Base-by-base conservation (phyloP, 2,888 invertebrate species). In the Brachyptera putata region DNA sequence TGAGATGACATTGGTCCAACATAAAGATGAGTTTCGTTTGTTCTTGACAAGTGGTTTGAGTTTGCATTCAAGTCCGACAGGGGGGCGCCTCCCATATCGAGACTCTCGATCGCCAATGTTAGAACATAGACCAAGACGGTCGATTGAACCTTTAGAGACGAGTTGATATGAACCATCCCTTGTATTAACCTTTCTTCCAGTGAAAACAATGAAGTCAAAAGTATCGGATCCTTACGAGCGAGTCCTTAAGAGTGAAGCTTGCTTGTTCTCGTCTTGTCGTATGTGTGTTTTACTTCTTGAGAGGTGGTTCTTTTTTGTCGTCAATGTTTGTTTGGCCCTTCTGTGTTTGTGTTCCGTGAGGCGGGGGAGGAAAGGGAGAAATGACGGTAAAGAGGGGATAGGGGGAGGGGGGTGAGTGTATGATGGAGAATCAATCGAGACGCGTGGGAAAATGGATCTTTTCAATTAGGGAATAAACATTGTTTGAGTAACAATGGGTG, bases 201-300 rank as follows among this genome's bases (percentile, higher is more conserved):
- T 46, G 55, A 61, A 61, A 61, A 48, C 57, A 58, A 61, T 57
- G 61, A 58, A 61, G 61, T 61, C 61, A 61, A 61, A 61, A 53
- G 61, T 61, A 61, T 61, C 61, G 41, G 50, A 61, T 58, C 46
- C 53, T 49, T 24, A 24, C 60, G 34, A 39, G 48, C 26, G 34
- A 37, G 48, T 58, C 24, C 50, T 58, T 24, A 30, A 57, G 57
- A 43, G 41, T 39, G 41, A n/a, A 30, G 14, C 21, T 26, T 58
- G 58, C 39, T 49, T 57, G 57, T 39, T 39, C 30, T 57, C 57
- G 43, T 14, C 58, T 58, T 53, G 37, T 55, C 37, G 14, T 13
- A 3, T 59, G 59, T 59, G 53, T 59, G 55, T 37, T 59, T 41
- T 43, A 26, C 30, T 16, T 43, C 58, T 58, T 37, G 30, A 18